Evolutionary conservation across 2,113 vertebrate genomes (phyloP), one percentile per base, ranked within the genome.

Genomic region (Geococcyx californianus): DNA sequence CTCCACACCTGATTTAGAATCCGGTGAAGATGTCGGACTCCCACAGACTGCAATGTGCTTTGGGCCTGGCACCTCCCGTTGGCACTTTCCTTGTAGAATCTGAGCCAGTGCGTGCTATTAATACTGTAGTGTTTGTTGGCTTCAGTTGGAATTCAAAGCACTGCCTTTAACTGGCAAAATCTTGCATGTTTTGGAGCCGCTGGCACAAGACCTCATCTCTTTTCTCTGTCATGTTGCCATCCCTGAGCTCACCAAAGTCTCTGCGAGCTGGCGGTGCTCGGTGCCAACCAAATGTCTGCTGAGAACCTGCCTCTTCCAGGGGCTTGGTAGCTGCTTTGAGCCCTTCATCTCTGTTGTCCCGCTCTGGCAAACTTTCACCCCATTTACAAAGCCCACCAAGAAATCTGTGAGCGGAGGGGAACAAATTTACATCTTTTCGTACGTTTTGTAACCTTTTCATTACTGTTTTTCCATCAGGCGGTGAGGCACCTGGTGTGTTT

Each of bases 201-300:
- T n/a, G 7, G 52, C 1, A 0, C 74, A 72, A 74, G 83, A 51
- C 85, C 28, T 60, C 60, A 8, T 47, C 68, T 42, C 67, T 68
- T 66, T 52, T 33, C 64, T 68, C 59, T 82, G 62, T 76, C 69
- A 29, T 54, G 1, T 3, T 93, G 90, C 79, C 70, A 68, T 80
- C 60, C 47, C 9, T 47, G 85, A 92, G 88, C 56, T 86, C 87
- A 83, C 40, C 62, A 62, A 75, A 52, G 28, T 20, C 3, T 0
- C n/a, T 84, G 24, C 0, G 5, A 36, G 45, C 67, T 90, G 80
- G 67, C 7, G 3, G 42, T 0, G 1, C 62, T 73, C 70, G 2
- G 6, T 14, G 0, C 42, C 49, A 75, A 18, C 52, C 47, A 73
- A 56, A 24, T 79, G 18, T 68, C 33, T 77, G 28, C 68, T 62